Base-by-base conservation (phyloP, 2,113 vertebrate genomes). In the Fulmarus glacialis region DNA sequence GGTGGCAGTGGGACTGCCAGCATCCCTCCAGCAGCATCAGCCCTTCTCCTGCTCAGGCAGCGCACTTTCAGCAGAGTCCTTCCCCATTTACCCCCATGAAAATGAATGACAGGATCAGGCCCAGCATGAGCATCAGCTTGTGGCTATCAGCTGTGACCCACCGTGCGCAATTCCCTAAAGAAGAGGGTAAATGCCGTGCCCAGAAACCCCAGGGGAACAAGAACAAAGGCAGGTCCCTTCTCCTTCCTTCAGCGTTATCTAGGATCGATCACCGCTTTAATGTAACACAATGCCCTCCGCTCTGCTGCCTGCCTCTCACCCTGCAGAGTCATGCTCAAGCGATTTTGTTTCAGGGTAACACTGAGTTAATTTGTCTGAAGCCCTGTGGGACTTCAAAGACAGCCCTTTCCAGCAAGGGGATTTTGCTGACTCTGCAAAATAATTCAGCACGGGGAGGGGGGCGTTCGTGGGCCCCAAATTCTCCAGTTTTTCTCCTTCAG, bases 381-480 rank as follows among this genome's bases (percentile, higher is more conserved):
- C 34, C 85, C 68, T 24, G 4, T 8, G 52, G 94, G 85, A 79
- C 60, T 81, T 58, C 73, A 59, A 70, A 48, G 22, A 59, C 52
- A 12, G 70, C 45, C n/a, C 63, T 40, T 83, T 64, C 10, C 30
- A 52, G 45, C 40, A 23, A 12, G 34, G 12, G 21, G 18, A 36
- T 92, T 83, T 48, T 77, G 70, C 58, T 72, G 88, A 86, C 34
- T 60, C 63, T 80, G 71, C 62, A 60, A 20, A 95, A 90, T 48
- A 64, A 82, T 30, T 67, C 27, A n/a, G 52, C 19, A 3, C 0
- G 0, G 24, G 24, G 18, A 50, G 12, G 32, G 64, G 12, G 6
- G 3, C 2, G 5, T 24, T 29, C 4, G 0, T 1, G 30, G 22
- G 4, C 70, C 36, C 70, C 79, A 32, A 23, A 23, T 78, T 34